Conservation (phyloP, 1,140 invertebrate genomes). For the Euura saliciscinereae region DNA sequence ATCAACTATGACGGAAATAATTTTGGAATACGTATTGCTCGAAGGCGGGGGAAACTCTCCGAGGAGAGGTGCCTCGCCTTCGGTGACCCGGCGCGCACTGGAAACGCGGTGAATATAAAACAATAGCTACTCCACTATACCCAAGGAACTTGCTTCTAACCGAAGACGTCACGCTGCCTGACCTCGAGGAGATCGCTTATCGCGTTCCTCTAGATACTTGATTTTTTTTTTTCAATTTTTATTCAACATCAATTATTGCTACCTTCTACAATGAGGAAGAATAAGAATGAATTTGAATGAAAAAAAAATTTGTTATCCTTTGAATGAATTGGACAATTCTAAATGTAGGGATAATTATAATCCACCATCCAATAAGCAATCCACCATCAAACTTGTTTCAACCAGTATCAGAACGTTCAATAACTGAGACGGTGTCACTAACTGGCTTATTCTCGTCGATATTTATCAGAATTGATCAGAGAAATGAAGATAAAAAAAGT, state of each 20-base stretch:
- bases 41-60: neutral
- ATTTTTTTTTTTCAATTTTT: neutral
- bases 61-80: constrained; percentile 8
- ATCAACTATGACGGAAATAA: neutral
- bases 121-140: neutral
- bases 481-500: too few relatives aligned
- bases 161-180: neutral
- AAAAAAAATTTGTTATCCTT: too few relatives aligned
- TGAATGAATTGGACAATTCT: too few relatives aligned
- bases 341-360: too few relatives aligned
- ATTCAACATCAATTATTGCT: too few relatives aligned
- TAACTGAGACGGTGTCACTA: too few relatives aligned
- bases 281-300: neutral
- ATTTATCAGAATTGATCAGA: too few relatives aligned
- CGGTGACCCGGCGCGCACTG: constrained; percentile 9
- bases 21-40: neutral
- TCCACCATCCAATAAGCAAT: too few relatives aligned
- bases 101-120: neutral
- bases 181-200: neutral
- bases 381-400: too few relatives aligned
- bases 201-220: neutral
- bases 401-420: too few relatives aligned
- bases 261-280: neutral
- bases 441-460: too few relatives aligned
- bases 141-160: neutral